Evolutionary conservation across 1,140 invertebrate genomes (phyloP), one percentile per base, ranked within the genome.

Genomic region (Trichogramma pretiosum): DNA sequence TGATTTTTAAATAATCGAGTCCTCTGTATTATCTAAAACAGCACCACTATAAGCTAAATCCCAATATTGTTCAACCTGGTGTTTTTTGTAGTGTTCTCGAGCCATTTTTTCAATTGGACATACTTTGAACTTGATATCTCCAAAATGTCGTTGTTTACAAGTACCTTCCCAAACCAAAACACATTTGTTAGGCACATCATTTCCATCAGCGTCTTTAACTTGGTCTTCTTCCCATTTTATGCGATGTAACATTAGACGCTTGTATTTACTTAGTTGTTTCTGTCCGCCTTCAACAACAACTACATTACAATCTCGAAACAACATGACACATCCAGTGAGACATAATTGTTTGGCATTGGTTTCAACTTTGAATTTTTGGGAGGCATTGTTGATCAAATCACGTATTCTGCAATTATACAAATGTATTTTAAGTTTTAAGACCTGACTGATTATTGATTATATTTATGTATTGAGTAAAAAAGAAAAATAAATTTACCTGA

Each of bases 331-430:
- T 1, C 96, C 96, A 1, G 93, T 97, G 84, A 99, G 90, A 58
- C 85, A 89, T 16, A 98, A 69, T 64, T 99, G 96, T 56, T 95
- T 93, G 1, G 92, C 89, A 73, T 99, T 99, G 17, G 89, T 90
- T 71, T 98, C 94, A 34, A 99, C 86, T 75, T 99, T 99, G 68
- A 96, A 99, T 65, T 98, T 97, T 60, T 96, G 93, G 0, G 90
- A 83, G 4, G 89, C 87, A 67, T 95, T 87, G 55, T 84, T 85
- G 56, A 84, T 75, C 13, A 99, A 74, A 64, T 97, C 92, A 50
- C 83, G 79, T 30, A 98, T 81, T 67, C 94, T 89, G 68, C 37
- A 76, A 75, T 26, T 28, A 24, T 30, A 8, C 16, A 11, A 11
- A 8, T 30, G 17, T 11, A 41, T 41, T 19, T 19, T 19, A 16